phyloP scores from a whole-genome alignment of 1,140 invertebrate species.

The Manduca sexta region DNA sequence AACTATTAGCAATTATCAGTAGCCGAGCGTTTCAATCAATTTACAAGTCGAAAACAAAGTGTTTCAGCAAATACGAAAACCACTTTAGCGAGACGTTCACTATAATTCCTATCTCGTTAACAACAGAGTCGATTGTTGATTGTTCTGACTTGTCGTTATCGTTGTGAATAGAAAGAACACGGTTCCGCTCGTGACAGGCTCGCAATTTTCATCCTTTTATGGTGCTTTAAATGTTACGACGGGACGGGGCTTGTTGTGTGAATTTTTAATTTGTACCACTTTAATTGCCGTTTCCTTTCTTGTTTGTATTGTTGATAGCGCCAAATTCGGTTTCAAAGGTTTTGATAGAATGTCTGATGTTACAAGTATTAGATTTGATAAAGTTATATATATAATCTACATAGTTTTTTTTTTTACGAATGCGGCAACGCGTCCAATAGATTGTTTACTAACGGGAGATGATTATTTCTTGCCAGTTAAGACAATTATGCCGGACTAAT shows the following conservation, averaged over 20 bases:
- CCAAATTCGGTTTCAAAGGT: not conserved
- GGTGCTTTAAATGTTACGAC: constrained; percentile 6
- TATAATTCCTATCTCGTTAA: constrained; percentile 1
- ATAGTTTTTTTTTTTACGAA: no score
- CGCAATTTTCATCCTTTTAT: constrained; percentile 31
- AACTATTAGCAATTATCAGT: constrained; percentile 60
- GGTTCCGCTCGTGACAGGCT: constrained; percentile 24
- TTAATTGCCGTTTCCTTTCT: not conserved
- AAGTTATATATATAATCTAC: no score
- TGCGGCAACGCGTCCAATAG: no score
- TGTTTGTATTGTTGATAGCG: constrained; percentile 5
- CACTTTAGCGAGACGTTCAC: not conserved
- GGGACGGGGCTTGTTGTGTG: not conserved
- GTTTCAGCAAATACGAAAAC: constrained; percentile 31
- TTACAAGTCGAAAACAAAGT: constrained; percentile 47
- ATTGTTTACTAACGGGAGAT: no score
- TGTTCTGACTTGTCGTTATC: not conserved
- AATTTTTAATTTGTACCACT: constrained; percentile 5
- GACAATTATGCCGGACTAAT: no score
- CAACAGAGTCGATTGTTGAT: constrained; percentile 6
- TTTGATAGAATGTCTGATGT: no score
- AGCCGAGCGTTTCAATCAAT: constrained; percentile 56
- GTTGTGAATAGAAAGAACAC: constrained; percentile 1
- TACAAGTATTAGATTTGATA: no score
- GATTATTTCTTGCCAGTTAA: no score